A percentile compares a stretch with the other conserved stretches of the same genome.
Conservation (phyloP, 2,888 invertebrate species). For the Agonopterix arenella region DNA sequence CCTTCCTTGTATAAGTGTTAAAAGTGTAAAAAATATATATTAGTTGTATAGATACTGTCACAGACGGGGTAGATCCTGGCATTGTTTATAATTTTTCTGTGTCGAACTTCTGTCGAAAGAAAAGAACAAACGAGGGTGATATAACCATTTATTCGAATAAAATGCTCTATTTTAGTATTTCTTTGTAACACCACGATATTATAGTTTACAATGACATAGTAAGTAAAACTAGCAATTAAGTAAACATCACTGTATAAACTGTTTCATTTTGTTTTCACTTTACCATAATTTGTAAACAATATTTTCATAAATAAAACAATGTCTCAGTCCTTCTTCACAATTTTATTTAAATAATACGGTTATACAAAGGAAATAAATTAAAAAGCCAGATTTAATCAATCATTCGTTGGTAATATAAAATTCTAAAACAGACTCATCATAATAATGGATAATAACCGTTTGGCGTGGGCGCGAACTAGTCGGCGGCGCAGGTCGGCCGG, state of each 20-base stretch:
- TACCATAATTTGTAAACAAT: slow-evolving; percentile 41
- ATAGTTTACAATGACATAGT: slow-evolving; percentile 61
- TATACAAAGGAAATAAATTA: slow-evolving; percentile 76
- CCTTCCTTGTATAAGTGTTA: too few relatives aligned
- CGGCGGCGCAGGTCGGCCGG: slow-evolving; percentile 17
- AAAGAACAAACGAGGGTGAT: slow-evolving; percentile 46
- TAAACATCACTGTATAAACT: slow-evolving; percentile 44
- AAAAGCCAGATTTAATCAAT: slow-evolving; percentile 70
- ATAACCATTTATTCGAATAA: slow-evolving; percentile 74
- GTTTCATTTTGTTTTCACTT: slow-evolving; percentile 38
- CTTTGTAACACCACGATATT: slow-evolving; percentile 73
- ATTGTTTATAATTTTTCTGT: too few relatives aligned
- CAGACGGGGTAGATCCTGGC: too few relatives aligned
- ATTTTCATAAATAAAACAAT: slow-evolving; percentile 69
- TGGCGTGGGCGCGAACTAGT: slow-evolving; percentile 8
- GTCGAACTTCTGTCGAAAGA: slow-evolving; percentile 31
- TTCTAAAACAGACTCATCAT: slow-evolving; percentile 72
- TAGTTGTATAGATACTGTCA: background rate
- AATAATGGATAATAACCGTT: slow-evolving; percentile 58
- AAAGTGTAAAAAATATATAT: background rate
- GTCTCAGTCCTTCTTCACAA: slow-evolving; percentile 67
- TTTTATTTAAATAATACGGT: slow-evolving; percentile 72
- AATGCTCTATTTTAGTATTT: slow-evolving; percentile 70
- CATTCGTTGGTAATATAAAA: slow-evolving; percentile 76
- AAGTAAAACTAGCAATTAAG: slow-evolving; percentile 58